Percentiles rank a stretch among this genome's conserved stretches.
phyloP scores from a whole-genome alignment of 2,888 invertebrate genomes.

The Drosophila austrosaltans region DNA sequence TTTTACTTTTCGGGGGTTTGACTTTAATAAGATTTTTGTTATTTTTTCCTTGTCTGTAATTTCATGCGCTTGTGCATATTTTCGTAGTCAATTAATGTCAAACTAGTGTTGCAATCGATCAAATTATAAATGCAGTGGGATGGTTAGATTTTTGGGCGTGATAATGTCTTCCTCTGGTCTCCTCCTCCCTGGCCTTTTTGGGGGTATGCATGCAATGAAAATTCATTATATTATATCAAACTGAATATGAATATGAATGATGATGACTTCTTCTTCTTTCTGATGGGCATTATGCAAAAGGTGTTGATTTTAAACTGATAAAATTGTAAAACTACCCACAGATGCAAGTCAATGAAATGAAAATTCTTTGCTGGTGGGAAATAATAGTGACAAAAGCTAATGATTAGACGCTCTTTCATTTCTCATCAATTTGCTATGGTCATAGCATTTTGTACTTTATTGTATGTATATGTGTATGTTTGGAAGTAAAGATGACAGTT shows the following conservation, averaged over 20 bases:
- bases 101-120: constrained; percentile 75
- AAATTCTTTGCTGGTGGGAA: constrained; percentile 49
- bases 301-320: constrained; percentile 59
- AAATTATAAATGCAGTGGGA: constrained; percentile 62
- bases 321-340: constrained; percentile 8
- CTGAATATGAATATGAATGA: constrained; percentile 67
- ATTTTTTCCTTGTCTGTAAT: constrained; percentile 45
- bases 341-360: neutral
- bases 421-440: constrained; percentile 61
- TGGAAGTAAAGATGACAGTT: constrained; percentile 19
- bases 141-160: constrained; percentile 14
- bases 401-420: constrained; percentile 51
- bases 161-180: constrained; percentile 13
- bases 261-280: constrained; percentile 38
- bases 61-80: constrained; percentile 78
- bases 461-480: neutral
- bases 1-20: constrained; percentile 41
- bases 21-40: constrained; percentile 75
- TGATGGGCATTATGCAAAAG: constrained; percentile 36
- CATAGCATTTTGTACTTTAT: neutral
- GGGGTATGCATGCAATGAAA: constrained; percentile 55
- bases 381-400: constrained; percentile 50
- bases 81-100: constrained; percentile 76
- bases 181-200: neutral
- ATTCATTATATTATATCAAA: constrained; percentile 45